Evolutionary conservation across 1,140 invertebrate genomes (phyloP).

Genomic region (Drusus annulatus): DNA sequence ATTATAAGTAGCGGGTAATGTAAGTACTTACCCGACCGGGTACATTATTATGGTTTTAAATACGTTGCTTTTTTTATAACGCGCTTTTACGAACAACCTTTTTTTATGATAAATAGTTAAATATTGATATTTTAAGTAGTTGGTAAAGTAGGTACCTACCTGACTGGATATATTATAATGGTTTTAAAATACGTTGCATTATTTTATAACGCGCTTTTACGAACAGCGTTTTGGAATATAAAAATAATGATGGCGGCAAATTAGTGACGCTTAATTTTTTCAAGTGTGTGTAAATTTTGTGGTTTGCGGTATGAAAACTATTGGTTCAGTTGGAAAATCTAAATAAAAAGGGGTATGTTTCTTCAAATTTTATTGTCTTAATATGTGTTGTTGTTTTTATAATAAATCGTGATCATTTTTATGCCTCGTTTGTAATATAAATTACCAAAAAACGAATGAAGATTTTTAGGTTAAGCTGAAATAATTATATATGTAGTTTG

Average conservation of each 20-base stretch:
- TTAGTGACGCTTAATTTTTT: conserved; percentile 1
- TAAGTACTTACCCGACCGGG: neutral
- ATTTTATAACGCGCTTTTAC: neutral
- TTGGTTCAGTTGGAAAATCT: neutral
- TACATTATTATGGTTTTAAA: too few species aligned
- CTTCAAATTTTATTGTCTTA: neutral
- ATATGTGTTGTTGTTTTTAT: too few species aligned
- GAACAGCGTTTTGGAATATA: neutral
- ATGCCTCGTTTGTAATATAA: too few species aligned
- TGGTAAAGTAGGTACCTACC: neutral
- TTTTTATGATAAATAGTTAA: too few species aligned
- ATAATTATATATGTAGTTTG: too few species aligned
- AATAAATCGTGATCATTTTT: too few species aligned
- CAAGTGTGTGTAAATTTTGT: neutral
- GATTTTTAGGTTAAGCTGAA: too few species aligned
- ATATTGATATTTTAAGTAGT: neutral
- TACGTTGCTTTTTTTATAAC: neutral
- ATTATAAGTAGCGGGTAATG: neutral
- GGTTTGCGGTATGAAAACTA: neutral
- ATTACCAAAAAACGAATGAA: too few species aligned
- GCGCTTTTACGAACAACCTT: neutral
- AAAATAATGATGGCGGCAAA: too few species aligned
- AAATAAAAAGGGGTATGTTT: neutral
- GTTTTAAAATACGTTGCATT: too few species aligned
- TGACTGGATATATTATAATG: too few species aligned